phyloP scores from a whole-genome alignment of 2,113 vertebrate species.

The Forbesichthys agassizii region DNA sequence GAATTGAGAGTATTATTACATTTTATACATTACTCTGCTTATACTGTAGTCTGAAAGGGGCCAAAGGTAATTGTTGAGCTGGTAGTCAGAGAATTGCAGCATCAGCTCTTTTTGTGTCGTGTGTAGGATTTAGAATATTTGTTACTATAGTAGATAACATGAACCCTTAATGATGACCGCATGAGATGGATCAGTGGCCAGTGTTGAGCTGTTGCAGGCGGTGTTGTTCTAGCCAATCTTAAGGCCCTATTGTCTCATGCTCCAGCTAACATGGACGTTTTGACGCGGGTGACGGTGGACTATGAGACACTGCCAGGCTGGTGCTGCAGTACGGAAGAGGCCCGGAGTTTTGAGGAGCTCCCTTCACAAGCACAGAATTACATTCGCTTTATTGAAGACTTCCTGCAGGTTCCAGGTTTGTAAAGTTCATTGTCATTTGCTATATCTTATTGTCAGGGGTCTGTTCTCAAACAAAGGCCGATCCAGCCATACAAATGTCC shows the following conservation, averaged over 20 bases:
- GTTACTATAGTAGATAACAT: not conserved
- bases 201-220: no score
- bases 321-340: conserved; percentile 75
- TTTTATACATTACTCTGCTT: not conserved
- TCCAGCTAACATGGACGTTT: conserved; percentile 79
- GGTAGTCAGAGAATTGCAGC: not conserved
- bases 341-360: conserved; percentile 71
- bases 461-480: no score
- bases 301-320: conserved; percentile 79
- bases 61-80: not conserved
- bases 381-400: conserved; percentile 77
- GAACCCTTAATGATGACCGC: not conserved
- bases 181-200: no score
- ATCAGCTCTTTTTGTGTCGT: not conserved
- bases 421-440: conserved; percentile 10
- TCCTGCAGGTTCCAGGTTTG: conserved; percentile 79
- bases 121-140: not conserved
- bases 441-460: not conserved
- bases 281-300: conserved; percentile 75
- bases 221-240: no score
- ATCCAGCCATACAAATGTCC: no score
- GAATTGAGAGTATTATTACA: not conserved
- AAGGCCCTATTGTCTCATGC: no score
- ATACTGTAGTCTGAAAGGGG: not conserved
- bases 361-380: conserved; percentile 75